A percentile compares a stretch with the other conserved stretches of the same genome.
Conservation (phyloP, 2,797 vertebrate species). For the Ispidina picta region DNA sequence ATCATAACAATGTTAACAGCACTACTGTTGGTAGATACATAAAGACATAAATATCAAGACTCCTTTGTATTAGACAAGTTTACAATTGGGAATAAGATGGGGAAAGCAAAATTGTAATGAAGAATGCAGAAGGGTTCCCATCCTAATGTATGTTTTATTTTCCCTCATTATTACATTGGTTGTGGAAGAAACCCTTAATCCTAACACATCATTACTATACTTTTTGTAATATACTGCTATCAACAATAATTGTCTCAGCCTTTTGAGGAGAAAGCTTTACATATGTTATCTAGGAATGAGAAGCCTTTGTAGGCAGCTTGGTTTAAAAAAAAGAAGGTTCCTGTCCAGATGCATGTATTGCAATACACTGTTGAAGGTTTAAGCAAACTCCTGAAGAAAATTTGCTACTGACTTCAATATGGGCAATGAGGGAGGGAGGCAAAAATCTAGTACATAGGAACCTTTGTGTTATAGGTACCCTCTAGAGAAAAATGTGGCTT, state of each 20-base stretch:
- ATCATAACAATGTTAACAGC: background rate
- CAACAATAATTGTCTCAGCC: background rate
- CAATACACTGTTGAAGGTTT: background rate
- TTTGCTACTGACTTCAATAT: background rate
- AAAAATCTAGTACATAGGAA: background rate
- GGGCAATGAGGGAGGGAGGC: background rate
- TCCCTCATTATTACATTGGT: background rate
- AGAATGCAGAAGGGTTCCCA: background rate
- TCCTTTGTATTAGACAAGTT: background rate
- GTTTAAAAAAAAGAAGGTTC: background rate
- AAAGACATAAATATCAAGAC: background rate
- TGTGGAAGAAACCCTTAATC: slow-evolving; percentile 26
- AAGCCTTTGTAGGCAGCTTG: background rate
- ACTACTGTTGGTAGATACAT: background rate
- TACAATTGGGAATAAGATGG: background rate
- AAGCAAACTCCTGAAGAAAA: background rate
- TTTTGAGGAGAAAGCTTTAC: background rate
- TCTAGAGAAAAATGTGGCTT: background rate
- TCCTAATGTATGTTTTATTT: background rate
- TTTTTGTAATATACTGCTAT: background rate
- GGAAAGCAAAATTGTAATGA: background rate
- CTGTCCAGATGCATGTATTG: background rate
- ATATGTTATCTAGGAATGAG: background rate
- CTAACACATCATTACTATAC: background rate
- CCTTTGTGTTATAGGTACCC: background rate